A percentile compares a stretch with the other conserved stretches of the same genome.
phyloP scores from a whole-genome alignment of 92 coral and sea anemone species.

The Porites rus region DNA sequence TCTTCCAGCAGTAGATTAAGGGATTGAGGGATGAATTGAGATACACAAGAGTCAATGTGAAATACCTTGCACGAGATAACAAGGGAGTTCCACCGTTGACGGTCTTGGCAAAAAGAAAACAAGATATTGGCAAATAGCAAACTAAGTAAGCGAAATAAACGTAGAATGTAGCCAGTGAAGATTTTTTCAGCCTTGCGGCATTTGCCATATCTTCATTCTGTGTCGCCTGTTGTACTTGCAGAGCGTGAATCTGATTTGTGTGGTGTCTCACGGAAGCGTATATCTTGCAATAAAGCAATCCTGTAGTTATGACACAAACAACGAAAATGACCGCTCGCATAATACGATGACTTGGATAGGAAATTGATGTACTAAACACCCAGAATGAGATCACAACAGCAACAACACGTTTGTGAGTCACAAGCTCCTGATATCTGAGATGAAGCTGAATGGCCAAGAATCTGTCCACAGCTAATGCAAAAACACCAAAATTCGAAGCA shows the following conservation, averaged over 20 bases:
- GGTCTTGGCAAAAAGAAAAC: neutral
- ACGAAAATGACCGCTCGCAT: neutral
- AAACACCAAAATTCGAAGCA: neutral
- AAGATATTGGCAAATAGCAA: neutral
- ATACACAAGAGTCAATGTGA: neutral
- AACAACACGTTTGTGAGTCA: constrained; percentile 17
- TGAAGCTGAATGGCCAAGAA: constrained; percentile 16
- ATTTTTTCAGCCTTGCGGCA: neutral
- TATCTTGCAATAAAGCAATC: neutral
- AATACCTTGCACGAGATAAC: neutral
- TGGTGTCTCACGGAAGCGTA: neutral
- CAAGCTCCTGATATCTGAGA: constrained; percentile 18
- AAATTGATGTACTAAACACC: neutral
- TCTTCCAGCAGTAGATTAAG: too few relatives aligned
- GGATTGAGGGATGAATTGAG: too few relatives aligned
- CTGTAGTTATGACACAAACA: neutral
- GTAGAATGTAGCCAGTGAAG: neutral
- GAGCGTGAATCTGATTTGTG: neutral
- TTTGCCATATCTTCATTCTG: neutral
- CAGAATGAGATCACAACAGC: neutral
- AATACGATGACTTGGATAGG: too few relatives aligned
- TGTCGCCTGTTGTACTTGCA: neutral
- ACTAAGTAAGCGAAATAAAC: neutral
- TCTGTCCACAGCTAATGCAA: neutral
- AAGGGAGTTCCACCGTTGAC: neutral